Percentiles rank a stretch among this genome's conserved stretches.
Conservation (phyloP, 2,888 invertebrate genomes). For the Nebria salina region DNA sequence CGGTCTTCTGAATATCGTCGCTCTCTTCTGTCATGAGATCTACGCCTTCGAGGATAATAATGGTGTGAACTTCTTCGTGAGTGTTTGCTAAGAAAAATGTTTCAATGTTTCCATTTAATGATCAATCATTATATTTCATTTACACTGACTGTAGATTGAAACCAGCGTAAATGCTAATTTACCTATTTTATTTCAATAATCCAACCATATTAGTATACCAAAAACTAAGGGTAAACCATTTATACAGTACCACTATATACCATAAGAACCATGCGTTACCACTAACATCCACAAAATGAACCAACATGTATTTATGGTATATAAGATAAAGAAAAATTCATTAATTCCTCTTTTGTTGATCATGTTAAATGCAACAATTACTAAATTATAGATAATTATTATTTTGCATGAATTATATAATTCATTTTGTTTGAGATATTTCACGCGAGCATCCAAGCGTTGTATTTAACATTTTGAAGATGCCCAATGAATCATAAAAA, state of each 20-base stretch:
- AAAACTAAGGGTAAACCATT: constrained; percentile 32
- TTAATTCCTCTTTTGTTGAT: neutral
- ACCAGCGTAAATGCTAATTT: constrained; percentile 15
- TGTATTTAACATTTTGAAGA: too few species aligned
- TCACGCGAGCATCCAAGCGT: too few species aligned
- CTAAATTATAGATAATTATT: too few species aligned
- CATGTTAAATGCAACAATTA: neutral
- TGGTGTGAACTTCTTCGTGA: constrained; percentile 18
- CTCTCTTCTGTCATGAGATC: constrained; percentile 9
- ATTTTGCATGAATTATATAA: too few species aligned
- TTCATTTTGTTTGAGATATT: too few species aligned
- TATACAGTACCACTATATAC: constrained; percentile 36
- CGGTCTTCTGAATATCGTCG: constrained; percentile 41
- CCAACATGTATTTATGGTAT: neutral
- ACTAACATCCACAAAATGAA: neutral
- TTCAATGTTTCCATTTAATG: constrained; percentile 6
- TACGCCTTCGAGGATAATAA: constrained; percentile 11
- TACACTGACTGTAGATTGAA: constrained; percentile 1
- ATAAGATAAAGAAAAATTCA: neutral
- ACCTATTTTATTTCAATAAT: constrained; percentile 26
- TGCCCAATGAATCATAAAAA: neutral
- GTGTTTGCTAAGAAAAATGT: constrained; percentile 24
- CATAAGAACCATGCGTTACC: constrained; percentile 30
- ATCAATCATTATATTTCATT: constrained; percentile 10
- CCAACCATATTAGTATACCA: constrained; percentile 34